phyloP scores from a whole-genome alignment of 1,140 invertebrate genomes.

The Druon quercuslanigerum region DNA sequence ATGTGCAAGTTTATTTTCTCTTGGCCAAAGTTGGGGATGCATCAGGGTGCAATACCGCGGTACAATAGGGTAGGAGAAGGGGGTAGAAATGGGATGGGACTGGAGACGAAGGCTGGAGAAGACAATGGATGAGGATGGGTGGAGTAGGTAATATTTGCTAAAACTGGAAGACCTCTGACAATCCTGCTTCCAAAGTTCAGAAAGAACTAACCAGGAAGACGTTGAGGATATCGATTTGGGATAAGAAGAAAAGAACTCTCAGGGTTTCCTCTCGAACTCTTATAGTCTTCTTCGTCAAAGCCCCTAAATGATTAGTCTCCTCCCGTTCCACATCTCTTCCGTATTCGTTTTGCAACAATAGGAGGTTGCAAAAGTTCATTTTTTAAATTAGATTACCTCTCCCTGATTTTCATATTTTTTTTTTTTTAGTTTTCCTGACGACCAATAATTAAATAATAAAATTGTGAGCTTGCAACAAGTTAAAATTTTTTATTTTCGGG shows the following conservation, averaged over 20 bases:
- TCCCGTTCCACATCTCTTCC: background rate
- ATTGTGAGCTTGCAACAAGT: too few relatives aligned
- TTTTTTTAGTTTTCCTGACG: too few relatives aligned
- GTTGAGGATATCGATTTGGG: background rate
- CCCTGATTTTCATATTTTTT: background rate
- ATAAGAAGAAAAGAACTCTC: background rate
- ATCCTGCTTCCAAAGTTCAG: background rate
- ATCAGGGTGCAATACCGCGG: background rate
- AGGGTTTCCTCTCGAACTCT: background rate
- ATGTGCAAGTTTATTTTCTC: background rate
- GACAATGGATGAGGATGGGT: background rate
- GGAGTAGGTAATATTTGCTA: constrained; percentile 8
- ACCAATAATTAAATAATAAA: too few relatives aligned
- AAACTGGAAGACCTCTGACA: constrained; percentile 4
- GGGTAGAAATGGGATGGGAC: background rate
- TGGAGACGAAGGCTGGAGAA: background rate
- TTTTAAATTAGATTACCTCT: background rate
- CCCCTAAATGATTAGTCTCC: background rate
- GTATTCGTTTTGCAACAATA: background rate
- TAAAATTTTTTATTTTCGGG: too few relatives aligned
- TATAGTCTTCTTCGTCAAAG: background rate
- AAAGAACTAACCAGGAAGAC: background rate
- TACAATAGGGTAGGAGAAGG: constrained; percentile 7
- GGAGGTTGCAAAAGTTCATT: background rate
- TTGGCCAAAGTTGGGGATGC: constrained; percentile 3